phyloP scores from a whole-genome alignment of 2,888 invertebrate genomes.

The Cephus nigrinus region DNA sequence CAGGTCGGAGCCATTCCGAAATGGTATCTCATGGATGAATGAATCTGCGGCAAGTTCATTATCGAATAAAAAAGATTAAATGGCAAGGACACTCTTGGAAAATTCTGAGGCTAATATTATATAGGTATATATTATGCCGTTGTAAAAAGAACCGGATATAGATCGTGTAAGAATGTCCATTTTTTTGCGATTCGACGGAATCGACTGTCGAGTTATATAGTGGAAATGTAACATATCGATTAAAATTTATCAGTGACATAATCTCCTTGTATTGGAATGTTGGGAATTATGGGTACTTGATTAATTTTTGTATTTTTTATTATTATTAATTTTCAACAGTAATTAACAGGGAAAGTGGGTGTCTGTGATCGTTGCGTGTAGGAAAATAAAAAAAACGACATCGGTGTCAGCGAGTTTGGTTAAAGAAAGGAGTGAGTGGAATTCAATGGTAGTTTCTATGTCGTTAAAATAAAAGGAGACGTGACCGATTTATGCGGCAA shows the following conservation, averaged over 20 bases:
- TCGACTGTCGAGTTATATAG: neutral
- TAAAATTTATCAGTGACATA: neutral
- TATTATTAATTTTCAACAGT: neutral
- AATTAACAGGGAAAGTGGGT: neutral
- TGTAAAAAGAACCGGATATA: neutral
- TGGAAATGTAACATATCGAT: neutral
- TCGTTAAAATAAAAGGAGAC: neutral
- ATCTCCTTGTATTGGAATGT: neutral
- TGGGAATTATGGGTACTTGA: neutral
- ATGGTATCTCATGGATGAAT: neutral
- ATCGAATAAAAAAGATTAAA: neutral
- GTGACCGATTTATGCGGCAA: neutral
- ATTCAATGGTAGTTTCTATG: neutral
- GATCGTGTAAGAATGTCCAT: neutral
- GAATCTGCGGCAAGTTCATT: neutral
- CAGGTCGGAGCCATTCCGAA: neutral
- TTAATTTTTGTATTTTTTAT: no score
- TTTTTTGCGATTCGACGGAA: neutral
- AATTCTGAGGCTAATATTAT: neutral
- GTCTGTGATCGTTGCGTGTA: neutral
- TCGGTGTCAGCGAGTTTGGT: neutral
- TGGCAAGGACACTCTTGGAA: neutral
- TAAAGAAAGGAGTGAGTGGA: neutral
- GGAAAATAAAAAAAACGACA: neutral
- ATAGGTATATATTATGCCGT: neutral